A percentile compares a stretch with the other conserved stretches of the same genome.
These are phyloP conservation scores for Aphidius gifuensis DNA, from an alignment of 1,140 invertebrate species.

Conservation along the genomic window DNA sequence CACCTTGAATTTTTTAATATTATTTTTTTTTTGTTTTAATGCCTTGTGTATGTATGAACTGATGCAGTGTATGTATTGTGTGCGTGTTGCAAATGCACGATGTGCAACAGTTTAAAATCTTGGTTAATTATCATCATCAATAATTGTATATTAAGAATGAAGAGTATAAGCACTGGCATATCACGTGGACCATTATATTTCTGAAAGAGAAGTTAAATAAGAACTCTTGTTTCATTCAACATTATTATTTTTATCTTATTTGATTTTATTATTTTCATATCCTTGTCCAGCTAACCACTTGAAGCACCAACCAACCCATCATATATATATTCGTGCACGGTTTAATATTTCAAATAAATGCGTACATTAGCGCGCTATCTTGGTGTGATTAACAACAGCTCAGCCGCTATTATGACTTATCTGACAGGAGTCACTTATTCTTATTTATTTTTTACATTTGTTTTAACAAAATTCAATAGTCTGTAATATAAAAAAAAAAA, in stretches of 20 bases:
- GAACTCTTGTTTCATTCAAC: no score
- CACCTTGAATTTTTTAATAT: no score
- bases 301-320: constrained; percentile 8
- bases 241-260: no score
- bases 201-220: neutral
- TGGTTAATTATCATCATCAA: constrained; percentile 51
- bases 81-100: constrained; percentile 33
- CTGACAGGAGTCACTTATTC: constrained; percentile 31
- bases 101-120: constrained; percentile 46
- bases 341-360: constrained; percentile 55
- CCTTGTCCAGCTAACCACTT: constrained; percentile 20
- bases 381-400: constrained; percentile 48
- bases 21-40: no score
- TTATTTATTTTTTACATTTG: neutral
- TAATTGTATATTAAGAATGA: constrained; percentile 40
- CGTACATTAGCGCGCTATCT: constrained; percentile 53
- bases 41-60: no score
- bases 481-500: no score
- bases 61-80: no score
- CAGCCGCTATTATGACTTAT: constrained; percentile 50
- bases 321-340: constrained; percentile 26
- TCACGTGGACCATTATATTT: neutral
- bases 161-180: no score
- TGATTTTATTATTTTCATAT: no score
- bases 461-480: neutral